phyloP scores from a whole-genome alignment of 2,113 vertebrate genomes.

The Oreocharis arfaki region DNA sequence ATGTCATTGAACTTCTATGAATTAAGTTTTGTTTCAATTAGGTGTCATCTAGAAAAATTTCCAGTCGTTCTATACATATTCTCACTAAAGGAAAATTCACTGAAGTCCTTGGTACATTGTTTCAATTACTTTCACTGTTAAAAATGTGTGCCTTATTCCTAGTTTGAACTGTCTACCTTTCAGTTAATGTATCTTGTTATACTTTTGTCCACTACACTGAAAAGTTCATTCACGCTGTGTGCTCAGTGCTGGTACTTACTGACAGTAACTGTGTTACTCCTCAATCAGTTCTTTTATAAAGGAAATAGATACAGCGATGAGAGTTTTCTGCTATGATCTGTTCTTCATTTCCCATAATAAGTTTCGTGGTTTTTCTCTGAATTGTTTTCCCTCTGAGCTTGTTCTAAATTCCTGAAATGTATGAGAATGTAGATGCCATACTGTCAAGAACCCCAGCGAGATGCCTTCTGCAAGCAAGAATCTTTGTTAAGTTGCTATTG shows the following conservation, averaged over 20 bases:
- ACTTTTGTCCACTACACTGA: neutral
- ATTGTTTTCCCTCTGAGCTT: neutral
- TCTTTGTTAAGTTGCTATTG: neutral
- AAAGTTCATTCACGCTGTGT: neutral
- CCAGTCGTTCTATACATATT: neutral
- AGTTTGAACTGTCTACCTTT: neutral
- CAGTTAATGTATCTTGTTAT: neutral
- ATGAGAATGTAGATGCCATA: neutral
- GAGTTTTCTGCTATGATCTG: neutral
- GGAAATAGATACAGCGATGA: neutral
- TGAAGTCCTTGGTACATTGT: neutral
- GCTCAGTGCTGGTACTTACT: neutral
- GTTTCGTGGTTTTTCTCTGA: neutral
- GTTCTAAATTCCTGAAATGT: neutral
- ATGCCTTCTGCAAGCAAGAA: neutral
- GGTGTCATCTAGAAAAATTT: neutral
- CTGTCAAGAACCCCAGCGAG: neutral
- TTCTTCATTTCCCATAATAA: neutral
- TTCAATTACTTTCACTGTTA: neutral
- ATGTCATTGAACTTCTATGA: neutral
- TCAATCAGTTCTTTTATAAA: neutral
- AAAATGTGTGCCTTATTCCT: neutral
- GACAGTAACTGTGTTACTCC: neutral
- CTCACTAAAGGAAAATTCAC: neutral
- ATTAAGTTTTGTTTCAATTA: conserved; percentile 18